Evolutionary conservation across 2,888 invertebrate species (phyloP), one percentile per base, ranked within the genome.

Genomic region (Nymphalis c-album): DNA sequence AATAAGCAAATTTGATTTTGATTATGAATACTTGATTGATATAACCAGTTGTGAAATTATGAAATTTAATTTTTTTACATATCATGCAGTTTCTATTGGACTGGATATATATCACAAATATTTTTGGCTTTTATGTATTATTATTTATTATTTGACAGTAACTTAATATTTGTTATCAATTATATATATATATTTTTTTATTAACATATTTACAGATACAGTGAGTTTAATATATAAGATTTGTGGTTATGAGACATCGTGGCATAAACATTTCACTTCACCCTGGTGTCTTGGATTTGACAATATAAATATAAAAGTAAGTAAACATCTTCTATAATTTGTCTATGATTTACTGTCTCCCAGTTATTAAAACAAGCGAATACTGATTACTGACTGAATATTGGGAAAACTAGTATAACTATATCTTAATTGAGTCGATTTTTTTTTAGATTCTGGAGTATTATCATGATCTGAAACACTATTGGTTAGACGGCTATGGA

Each of bases 171-270:
- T 5, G 6, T 31, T 31, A 5, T 31, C 26, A 26, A 51, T 51
- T 10, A 0, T 4, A 0, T 13, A 13, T 40, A 40, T 13, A 13
- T 13, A 13, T 8, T 7, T 40, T 40, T 40, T 8, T 13, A 13
- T 40, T 17, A 35, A n/a, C 10, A 40, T 64, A 35, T 59, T 84
- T 83, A 78, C 85, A 95, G 95, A 93, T 64, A 93, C 93, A 73
- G 92, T 94, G 62, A 85, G 92, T 69, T 84, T 95, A 51, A 95
- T 97, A 87, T 96, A 96, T 80, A 93, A 94, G 74, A 94, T 94
- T 48, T 97, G 97, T 85, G 95, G 94, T 0, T 97, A 95, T 85
- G 97, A 97, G 88, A 96, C 96, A 6, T 95, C 97, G n/a, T 96
- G 96, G 96, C 91, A 94, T 69, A 93, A 94, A 73, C 85, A 90